Base-by-base conservation (phyloP, 2,797 vertebrate genomes). In the Anguilla marmorata region DNA sequence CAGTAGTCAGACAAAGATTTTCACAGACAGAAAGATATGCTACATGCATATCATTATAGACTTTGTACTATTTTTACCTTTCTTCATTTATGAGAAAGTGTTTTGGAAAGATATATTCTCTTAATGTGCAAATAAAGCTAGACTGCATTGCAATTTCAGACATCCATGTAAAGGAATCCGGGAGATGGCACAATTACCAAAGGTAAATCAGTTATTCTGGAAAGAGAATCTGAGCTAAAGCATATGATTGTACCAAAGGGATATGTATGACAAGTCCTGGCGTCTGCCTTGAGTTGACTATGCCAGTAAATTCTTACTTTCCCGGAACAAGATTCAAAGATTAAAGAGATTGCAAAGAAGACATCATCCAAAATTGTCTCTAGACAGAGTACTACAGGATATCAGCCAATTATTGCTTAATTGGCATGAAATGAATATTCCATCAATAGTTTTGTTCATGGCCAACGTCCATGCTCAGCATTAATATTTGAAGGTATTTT, bases 171-270 rank as follows among this genome's bases (percentile, higher is more conserved):
- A 21, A 79, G 12, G 14, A 79, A 4, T 79, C 37, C 19, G 33
- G 74, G 33, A 79, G 74, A 79, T 79, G 74, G 74, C 16, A 19
- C 33, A 79, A 79, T 41, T 0, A 79, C 74, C 74, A 79, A 79
- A 79, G 14, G 37, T 79, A 45, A 45, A 79, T 79, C 74, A 79
- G 72, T 12, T 5, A 76, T 33, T 37, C 33, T 37, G 72, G 72
- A 33, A 37, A 30, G 12, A 14, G 7, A 76, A 37, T 76, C 33
- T 33, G 21, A 76, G 72, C 72, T 33, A 76, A 79, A 79, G 33
- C 21, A 37, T 21, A 79, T 41, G 74, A 79, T 79, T 79, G 11
- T 79, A 79, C 74, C 74, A 79, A 79, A 79, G 33, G 30, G 72
- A 74, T 33, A 30, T 74, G 33, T 74, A 14, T 74, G 72, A 74